Evolutionary conservation across 2,888 invertebrate species (phyloP), one percentile per base, ranked within the genome.

Genomic region (Synanthedon formicaeformis): DNA sequence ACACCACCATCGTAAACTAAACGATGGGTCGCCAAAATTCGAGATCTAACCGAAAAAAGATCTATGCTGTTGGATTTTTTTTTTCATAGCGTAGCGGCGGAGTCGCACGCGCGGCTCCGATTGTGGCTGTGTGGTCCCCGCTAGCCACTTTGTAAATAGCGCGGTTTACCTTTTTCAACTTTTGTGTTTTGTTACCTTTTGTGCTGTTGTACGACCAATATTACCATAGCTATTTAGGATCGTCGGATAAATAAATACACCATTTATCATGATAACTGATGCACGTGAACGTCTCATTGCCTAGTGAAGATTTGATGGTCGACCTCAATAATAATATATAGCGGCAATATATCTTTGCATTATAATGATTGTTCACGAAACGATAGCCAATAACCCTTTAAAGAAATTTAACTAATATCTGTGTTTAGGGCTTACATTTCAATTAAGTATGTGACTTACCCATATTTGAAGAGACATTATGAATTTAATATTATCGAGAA

Each of bases 111-210:
- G 86, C 86, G 87, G 86, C 79, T 71, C 84, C 84, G 84, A 85
- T 85, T 87, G 85, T 81, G 81, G 78, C 78, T 86, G 87, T 86
- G 86, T 86, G 87, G 86, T 86, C 86, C 84, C 76, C 83, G 82
- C 86, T 81, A 80, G 86, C 86, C 87, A 86, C 86, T 87, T 87
- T 87, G 87, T 87, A 87, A 87, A 87, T 87, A 87, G 84, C 85
- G 87, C 87, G 87, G 86, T 87, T 86, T 86, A 84, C 86, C 86
- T 87, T 87, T 86, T 87, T 86, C 86, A 82, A 87, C 86, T 85
- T 85, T 85, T 86, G 84, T 87, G 87, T 87, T 87, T 87, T 87
- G 87, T 87, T 86, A 86, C 87, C 86, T 87, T 87, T 87, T 87
- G 87, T 86, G 84, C 84, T 83, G 81, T 86, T 85, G 84, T 87